Percentiles rank a stretch among this genome's conserved stretches.
phyloP scores from a whole-genome alignment of 2,113 vertebrate genomes.

The Cygnus buccinator region DNA sequence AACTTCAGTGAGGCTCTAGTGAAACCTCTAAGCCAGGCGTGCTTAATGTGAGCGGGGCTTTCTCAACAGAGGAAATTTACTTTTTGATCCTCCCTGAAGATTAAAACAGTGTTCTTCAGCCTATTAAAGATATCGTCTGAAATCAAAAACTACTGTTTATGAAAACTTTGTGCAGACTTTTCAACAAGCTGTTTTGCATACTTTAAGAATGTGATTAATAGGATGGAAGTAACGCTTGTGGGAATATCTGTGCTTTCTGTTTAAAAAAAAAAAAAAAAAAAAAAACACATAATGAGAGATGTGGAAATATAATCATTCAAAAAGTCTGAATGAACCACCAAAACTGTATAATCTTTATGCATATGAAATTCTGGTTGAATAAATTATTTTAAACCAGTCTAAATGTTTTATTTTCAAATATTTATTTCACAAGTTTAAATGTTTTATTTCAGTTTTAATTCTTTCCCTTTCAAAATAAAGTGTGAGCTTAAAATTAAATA shows the following conservation, averaged over 20 bases:
- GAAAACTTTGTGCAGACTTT: background rate
- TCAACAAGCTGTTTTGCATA: background rate
- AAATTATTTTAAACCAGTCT: background rate
- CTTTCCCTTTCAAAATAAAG: background rate
- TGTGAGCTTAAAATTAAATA: background rate
- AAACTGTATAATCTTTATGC: background rate
- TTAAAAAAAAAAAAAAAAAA: background rate
- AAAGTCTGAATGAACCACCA: background rate
- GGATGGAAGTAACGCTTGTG: background rate
- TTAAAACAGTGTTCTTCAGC: background rate
- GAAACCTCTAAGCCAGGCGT: background rate
- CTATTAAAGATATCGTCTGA: background rate
- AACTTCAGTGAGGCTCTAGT: background rate
- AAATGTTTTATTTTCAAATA: background rate
- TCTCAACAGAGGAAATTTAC: background rate
- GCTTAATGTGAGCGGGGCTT: rapidly evolving
- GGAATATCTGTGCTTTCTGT: background rate
- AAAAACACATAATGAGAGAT: background rate
- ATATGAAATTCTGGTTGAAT: background rate
- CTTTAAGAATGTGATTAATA: background rate
- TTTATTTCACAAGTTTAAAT: background rate
- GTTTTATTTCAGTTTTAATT: background rate
- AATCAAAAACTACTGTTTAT: background rate
- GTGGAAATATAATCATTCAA: background rate
- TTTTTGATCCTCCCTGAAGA: background rate